Evolutionary conservation across 2,113 vertebrate species (phyloP), one percentile per base, ranked within the genome.

Genomic region (Ptyas mucosa): DNA sequence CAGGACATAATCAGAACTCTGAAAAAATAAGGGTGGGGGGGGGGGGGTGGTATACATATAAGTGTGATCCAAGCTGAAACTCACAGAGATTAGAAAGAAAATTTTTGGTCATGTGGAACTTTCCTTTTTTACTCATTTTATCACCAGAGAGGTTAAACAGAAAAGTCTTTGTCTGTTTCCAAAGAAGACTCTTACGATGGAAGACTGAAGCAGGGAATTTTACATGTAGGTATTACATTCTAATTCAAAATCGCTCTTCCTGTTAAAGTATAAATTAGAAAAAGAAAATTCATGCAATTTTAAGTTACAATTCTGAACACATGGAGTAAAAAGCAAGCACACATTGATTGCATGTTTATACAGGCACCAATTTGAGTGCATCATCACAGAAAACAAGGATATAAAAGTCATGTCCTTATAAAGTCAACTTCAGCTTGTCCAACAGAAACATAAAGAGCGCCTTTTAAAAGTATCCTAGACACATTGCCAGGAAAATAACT

Each of bases 351-450:
- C 90, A 0, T 97, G 95, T 97, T 97, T 97, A 97, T 94, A 96
- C 52, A 95, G 96, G 94, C 94, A 39, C 34, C 34, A 95, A 96
- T 93, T 96, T 54, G 92, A 96, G 93, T 96, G 95, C 87, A 69
- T 91, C 95, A 75, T 96, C 94, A 90, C 92, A 92, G 95, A 96
- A 91, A 92, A 96, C 94, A 95, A 93, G 94, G 85, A 91, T 95
- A 96, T 58, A 93, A 96, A 61, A 97, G 95, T 91, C 87, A 96
- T 97, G 95, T 90, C 96, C 97, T 97, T 97, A 97, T 97, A 97
- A 97, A 97, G 96, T 96, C 96, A 97, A 58, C 1, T 95, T 97
- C 96, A 97, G 96, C 95, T 96, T 97, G 96, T 97, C 95, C 96
- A 96, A 96, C 93, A 92, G 93, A 95, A 94, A 96, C 93, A 95